Conservation (phyloP, 92 coral and sea anemone species). For the Diadumene lineata region DNA sequence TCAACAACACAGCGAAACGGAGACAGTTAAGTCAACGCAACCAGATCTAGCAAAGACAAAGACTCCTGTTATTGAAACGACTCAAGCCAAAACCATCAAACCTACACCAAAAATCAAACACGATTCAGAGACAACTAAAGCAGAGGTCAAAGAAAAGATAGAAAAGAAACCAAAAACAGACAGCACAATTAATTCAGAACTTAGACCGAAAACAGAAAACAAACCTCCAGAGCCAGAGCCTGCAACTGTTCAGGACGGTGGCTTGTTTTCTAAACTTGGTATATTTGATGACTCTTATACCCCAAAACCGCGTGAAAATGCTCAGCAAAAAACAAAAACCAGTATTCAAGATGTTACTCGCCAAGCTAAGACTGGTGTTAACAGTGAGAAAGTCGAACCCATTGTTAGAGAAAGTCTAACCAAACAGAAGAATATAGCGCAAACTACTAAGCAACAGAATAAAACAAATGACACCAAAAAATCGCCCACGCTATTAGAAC, state of each 20-base stretch:
- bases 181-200: too few relatives aligned
- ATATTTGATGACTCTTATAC: slow-evolving; percentile 14
- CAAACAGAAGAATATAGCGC: not conserved
- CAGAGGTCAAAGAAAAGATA: too few relatives aligned
- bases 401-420: not conserved
- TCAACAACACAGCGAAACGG: not conserved
- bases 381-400: not conserved
- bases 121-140: too few relatives aligned
- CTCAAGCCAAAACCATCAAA: not conserved
- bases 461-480: not conserved
- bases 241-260: slow-evolving; percentile 6
- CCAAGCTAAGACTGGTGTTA: not conserved
- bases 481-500: slow-evolving; percentile 9
- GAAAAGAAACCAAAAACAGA: not conserved
- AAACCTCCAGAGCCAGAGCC: not conserved
- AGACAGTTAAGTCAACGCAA: not conserved
- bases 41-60: slow-evolving; percentile 12
- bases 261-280: slow-evolving; percentile 37
- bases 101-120: too few relatives aligned
- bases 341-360: not conserved
- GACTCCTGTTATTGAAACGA: not conserved
- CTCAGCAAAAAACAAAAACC: not conserved
- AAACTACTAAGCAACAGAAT: not conserved
- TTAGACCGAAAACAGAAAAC: not conserved
- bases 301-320: not conserved